Evolutionary conservation across 2,113 vertebrate genomes (phyloP).

Genomic region (Platichthys flesus): DNA sequence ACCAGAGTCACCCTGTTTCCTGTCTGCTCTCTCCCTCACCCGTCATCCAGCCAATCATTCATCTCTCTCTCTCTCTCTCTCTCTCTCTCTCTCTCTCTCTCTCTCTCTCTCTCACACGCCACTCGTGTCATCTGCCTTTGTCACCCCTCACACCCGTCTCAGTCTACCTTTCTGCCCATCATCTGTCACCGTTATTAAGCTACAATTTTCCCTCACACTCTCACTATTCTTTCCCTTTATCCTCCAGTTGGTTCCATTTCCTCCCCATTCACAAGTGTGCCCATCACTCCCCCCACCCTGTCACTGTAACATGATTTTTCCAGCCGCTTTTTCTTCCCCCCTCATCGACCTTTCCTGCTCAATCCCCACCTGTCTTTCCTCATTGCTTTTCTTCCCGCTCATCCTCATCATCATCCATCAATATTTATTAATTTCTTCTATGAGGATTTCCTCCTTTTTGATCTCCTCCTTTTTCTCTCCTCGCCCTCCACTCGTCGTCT

Average conservation of each 20-base stretch:
- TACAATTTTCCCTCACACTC: slow-evolving; percentile 19
- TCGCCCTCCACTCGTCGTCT: slow-evolving; percentile 20
- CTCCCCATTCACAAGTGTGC: slow-evolving; percentile 30
- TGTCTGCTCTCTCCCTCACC: slow-evolving; percentile 11
- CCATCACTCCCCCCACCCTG: slow-evolving; percentile 26
- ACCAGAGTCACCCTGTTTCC: neutral
- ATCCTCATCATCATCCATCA: slow-evolving; percentile 49
- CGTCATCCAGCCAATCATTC: slow-evolving; percentile 39
- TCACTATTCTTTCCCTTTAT: slow-evolving; percentile 13
- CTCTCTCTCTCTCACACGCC: slow-evolving; percentile 9
- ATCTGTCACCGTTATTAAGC: slow-evolving; percentile 37
- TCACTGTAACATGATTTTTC: slow-evolving; percentile 28
- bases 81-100: no score
- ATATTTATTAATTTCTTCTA: slow-evolving; percentile 50
- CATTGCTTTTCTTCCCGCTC: slow-evolving; percentile 8
- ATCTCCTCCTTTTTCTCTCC: neutral
- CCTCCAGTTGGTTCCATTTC: slow-evolving; percentile 20
- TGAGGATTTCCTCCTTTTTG: slow-evolving; percentile 18
- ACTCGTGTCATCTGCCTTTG: slow-evolving; percentile 1
- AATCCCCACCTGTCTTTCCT: slow-evolving; percentile 34
- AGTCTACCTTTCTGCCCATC: slow-evolving; percentile 27
- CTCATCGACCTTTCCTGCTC: slow-evolving; percentile 1
- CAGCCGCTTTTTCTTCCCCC: slow-evolving; percentile 17
- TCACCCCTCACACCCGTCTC: slow-evolving; percentile 8
- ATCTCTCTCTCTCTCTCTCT: no score